Evolutionary conservation across 1,140 invertebrate genomes (phyloP), one percentile per base, ranked within the genome.

Genomic region (Nasonia vitripennis): DNA sequence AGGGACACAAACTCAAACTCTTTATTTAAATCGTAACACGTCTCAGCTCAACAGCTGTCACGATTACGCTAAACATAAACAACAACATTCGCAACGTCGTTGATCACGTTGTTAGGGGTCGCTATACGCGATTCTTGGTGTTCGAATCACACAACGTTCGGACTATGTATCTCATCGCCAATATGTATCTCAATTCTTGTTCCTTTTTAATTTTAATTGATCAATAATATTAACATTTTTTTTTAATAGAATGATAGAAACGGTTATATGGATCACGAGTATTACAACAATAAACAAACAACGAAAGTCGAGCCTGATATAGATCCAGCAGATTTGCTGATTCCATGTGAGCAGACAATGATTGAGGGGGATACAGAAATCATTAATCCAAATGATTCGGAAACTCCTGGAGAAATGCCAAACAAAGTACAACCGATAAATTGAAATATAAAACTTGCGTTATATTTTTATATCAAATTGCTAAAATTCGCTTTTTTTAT

Each of bases 271-370:
- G 67, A 87, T 45, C 87, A 89, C 41, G 83, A 81, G 11, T 87
- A 88, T 23, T 48, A 20, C 27, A 62, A 6, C n/a, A 85, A 37
- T 74, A 79, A 67, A 9, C n/a, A 2, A 17, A 12, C 27, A 23
- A 17, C 68, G 10, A 73, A 71, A 27, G 20, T 73, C 10, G 48
- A 62, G 34, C 73, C 70, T 0, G 85, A 89, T 31, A 74, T 41
- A 14, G 87, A 89, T 37, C 81, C 81, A 20, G 5, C 77, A 3
- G 85, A 86, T 83, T 11, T 90, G 0, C 81, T 91, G 27, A 37
- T 91, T 2, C 88, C 91, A 2, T 91, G 90, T 37, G 91, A 92
- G 62, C 91, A 91, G 78, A 87, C 88, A 10, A 91, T 92, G 90
- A 87, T 92, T 4, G 91, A 92, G 68, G 89, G 89, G 0, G 88